These are phyloP conservation scores for Lanius ludovicianus DNA, from an alignment of 2,113 vertebrate species.

Conservation along the genomic window DNA sequence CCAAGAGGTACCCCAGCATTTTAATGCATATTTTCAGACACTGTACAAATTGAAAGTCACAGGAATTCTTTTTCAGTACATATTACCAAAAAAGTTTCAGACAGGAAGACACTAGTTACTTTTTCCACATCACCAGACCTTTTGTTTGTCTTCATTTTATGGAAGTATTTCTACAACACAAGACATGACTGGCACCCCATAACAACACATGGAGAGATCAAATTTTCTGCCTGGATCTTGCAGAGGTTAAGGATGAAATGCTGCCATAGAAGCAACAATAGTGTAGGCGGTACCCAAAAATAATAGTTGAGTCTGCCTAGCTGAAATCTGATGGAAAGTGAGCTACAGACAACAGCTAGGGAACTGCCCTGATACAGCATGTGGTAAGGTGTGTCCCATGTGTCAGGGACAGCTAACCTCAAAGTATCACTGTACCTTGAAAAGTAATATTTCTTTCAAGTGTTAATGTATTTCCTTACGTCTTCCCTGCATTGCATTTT, in stretches of 20 bases:
- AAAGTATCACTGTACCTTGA: background rate
- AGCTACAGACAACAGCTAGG: background rate
- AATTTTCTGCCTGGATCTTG: background rate
- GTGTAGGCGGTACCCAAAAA: background rate
- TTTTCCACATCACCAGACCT: background rate
- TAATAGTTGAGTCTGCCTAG: background rate
- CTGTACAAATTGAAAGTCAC: background rate
- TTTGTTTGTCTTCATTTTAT: background rate
- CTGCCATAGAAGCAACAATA: background rate
- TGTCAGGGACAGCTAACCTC: background rate
- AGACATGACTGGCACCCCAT: background rate
- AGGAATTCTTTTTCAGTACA: background rate
- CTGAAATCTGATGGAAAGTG: background rate
- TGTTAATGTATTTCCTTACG: background rate
- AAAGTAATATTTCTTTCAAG: background rate
- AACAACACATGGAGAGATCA: background rate
- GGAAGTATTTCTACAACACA: background rate
- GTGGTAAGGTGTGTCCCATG: background rate
- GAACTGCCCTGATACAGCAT: background rate
- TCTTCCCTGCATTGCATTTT: background rate
- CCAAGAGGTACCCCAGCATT: background rate
- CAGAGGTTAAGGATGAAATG: background rate
- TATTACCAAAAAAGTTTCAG: background rate
- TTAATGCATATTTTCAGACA: background rate
- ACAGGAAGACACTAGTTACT: background rate